A percentile compares a stretch with the other conserved stretches of the same genome.
Evolutionary conservation across 1,140 invertebrate species (phyloP).

Genomic region (Platyscapa corneri): DNA sequence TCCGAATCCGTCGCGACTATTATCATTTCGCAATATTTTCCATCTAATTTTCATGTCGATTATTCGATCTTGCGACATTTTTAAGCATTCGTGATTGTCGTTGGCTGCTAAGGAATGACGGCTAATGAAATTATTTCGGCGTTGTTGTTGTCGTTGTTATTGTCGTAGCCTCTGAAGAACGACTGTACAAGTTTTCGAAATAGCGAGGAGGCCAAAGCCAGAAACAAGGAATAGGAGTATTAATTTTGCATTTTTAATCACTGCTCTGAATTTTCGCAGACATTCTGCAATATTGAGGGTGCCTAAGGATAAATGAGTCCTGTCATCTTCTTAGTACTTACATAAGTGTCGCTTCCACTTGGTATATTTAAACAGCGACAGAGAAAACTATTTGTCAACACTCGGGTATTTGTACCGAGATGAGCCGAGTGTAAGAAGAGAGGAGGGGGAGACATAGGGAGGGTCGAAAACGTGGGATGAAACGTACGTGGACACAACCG

Average conservation of each 20-base stretch:
- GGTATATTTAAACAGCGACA: slow-evolving; percentile 54
- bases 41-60: neutral
- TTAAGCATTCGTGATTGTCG: no score
- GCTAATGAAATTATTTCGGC: no score
- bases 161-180: no score
- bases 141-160: no score
- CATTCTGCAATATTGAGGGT: neutral
- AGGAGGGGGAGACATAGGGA: neutral
- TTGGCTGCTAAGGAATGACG: no score
- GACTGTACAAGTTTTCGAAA: no score
- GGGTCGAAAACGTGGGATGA: neutral
- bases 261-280: neutral
- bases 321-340: slow-evolving; percentile 34
- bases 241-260: neutral
- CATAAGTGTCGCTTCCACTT: neutral
- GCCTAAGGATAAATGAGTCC: neutral
- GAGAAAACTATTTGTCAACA: slow-evolving; percentile 63
- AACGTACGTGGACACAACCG: slow-evolving; percentile 49
- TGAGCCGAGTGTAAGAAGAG: neutral
- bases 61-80: no score
- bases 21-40: neutral
- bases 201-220: no score
- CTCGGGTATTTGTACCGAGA: slow-evolving; percentile 57
- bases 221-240: no score
- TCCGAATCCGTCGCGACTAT: neutral